A percentile compares a stretch with the other conserved stretches of the same genome.
phyloP scores from a whole-genome alignment of 1,140 invertebrate species.

The Solenopsis fugax region DNA sequence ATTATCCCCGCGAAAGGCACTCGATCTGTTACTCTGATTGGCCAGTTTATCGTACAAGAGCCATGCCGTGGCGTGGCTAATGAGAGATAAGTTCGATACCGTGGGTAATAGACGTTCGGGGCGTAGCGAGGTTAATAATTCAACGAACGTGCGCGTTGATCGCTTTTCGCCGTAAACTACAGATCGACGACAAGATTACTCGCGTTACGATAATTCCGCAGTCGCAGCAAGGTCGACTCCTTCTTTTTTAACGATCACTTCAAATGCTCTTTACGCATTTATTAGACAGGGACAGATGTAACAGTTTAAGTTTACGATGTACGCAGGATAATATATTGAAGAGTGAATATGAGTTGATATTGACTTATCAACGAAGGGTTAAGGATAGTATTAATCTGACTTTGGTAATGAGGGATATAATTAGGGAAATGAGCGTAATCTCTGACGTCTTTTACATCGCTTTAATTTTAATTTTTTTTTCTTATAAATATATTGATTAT shows the following conservation, averaged over 20 bases:
- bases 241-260: not conserved
- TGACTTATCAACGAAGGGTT: not conserved
- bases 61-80: constrained; percentile 47
- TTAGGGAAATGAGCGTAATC: not conserved
- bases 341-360: constrained; percentile 1
- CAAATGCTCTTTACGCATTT: not conserved
- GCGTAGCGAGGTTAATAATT: constrained; percentile 63
- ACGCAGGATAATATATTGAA: constrained; percentile 7
- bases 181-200: constrained; percentile 41
- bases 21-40: constrained; percentile 56
- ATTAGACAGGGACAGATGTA: not conserved
- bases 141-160: constrained; percentile 34
- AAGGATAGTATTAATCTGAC: not conserved
- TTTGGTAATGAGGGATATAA: not conserved
- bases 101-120: constrained; percentile 49
- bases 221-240: not conserved
- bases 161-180: constrained; percentile 46
- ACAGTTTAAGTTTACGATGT: constrained; percentile 4
- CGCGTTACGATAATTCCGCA: constrained; percentile 22
- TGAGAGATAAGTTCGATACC: constrained; percentile 70
- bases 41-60: constrained; percentile 58
- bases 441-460: not conserved
- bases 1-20: constrained; percentile 10
- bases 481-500: not conserved
- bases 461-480: not conserved